A percentile compares a stretch with the other conserved stretches of the same genome.
Evolutionary conservation across 2,113 vertebrate genomes (phyloP).

Genomic region (Stigmatopora argus): DNA sequence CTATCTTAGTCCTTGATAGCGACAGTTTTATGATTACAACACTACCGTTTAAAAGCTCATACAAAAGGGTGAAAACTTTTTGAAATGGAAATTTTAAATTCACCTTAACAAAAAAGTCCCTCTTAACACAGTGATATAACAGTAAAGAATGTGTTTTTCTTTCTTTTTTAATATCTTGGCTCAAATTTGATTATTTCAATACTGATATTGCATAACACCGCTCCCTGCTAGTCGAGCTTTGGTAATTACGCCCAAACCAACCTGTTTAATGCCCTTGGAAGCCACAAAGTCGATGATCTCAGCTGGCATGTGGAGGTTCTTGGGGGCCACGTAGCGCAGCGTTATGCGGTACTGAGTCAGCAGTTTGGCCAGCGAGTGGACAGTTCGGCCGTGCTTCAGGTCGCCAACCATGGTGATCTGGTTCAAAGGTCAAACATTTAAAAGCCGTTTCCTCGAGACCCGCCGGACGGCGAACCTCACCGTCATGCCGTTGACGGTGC

Average conservation of each 20-base stretch:
- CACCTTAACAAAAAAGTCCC: too few species aligned
- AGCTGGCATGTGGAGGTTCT: constrained; percentile 82
- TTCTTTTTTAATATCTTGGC: too few species aligned
- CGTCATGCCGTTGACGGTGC: constrained; percentile 98
- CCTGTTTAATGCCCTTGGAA: constrained; percentile 91
- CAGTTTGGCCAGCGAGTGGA: constrained; percentile 90
- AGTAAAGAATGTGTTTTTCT: too few species aligned
- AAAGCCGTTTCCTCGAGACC: background rate
- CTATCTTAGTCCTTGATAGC: too few species aligned
- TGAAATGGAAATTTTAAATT: too few species aligned
- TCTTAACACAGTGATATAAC: too few species aligned
- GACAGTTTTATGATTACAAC: too few species aligned
- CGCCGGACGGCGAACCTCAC: constrained; percentile 61
- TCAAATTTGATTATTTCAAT: too few species aligned
- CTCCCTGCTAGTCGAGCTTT: too few species aligned
- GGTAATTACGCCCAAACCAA: constrained; percentile 28
- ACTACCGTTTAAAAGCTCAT: too few species aligned
- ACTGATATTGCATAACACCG: too few species aligned
- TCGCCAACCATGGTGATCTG: constrained; percentile 98
- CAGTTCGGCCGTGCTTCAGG: constrained; percentile 93
- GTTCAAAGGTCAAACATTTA: background rate
- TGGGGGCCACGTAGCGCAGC: constrained; percentile 88
- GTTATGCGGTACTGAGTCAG: constrained; percentile 91
- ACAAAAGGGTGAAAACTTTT: too few species aligned
- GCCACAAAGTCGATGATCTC: constrained; percentile 84